phyloP scores from a whole-genome alignment of 2,888 invertebrate genomes.

The Omphaloscelis lunosa region DNA sequence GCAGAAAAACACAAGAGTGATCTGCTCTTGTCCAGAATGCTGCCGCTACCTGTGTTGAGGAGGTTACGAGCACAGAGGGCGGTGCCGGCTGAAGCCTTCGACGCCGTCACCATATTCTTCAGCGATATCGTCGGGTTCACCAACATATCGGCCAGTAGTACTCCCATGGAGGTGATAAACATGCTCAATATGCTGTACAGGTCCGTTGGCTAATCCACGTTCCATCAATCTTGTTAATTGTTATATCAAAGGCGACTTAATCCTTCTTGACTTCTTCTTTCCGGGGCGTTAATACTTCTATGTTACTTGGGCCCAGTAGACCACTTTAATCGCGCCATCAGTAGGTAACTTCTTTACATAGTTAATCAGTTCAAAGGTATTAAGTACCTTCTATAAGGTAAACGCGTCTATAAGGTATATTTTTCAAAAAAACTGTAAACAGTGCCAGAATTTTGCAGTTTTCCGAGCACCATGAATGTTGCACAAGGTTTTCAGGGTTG shows the following conservation, averaged over 20 bases:
- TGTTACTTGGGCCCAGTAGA: not conserved
- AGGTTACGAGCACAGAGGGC: slow-evolving; percentile 89
- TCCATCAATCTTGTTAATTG: slow-evolving; percentile 40
- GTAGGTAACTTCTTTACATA: not conserved
- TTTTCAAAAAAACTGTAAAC: no score
- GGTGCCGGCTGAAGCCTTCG: slow-evolving; percentile 92
- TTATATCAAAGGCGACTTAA: slow-evolving; percentile 17
- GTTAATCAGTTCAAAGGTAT: no score
- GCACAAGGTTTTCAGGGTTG: no score
- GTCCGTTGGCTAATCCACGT: slow-evolving; percentile 70
- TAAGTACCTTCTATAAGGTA: no score
- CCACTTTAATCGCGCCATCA: not conserved
- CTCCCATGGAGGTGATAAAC: slow-evolving; percentile 92
- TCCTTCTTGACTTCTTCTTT: not conserved
- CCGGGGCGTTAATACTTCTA: not conserved
- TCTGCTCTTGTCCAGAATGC: slow-evolving; percentile 90
- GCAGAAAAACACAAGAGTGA: slow-evolving; percentile 91
- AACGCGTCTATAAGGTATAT: no score
- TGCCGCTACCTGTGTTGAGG: slow-evolving; percentile 89
- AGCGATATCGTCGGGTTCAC: slow-evolving; percentile 94
- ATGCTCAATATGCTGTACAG: slow-evolving; percentile 94
- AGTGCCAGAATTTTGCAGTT: no score
- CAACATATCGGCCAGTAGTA: slow-evolving; percentile 91
- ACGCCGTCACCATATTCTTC: slow-evolving; percentile 93
- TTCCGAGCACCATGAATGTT: no score